Evolutionary conservation across 2,888 invertebrate species (phyloP).

Genomic region (Octonoba sinensis): DNA sequence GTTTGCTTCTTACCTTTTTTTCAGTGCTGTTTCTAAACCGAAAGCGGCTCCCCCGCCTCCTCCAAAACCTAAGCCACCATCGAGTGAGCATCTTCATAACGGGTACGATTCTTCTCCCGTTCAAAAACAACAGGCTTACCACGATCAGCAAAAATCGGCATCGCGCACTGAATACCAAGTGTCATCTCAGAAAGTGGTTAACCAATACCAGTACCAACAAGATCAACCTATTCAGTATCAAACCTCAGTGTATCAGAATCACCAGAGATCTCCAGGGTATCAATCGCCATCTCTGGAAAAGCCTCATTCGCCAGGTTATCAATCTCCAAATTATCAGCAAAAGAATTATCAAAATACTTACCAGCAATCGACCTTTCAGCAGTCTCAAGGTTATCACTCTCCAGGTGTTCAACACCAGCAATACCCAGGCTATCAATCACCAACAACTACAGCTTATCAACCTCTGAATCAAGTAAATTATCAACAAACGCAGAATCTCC

Average conservation of each 20-base stretch:
- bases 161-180: slow-evolving; percentile 38
- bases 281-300: slow-evolving; percentile 37
- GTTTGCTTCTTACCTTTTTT: too few species aligned
- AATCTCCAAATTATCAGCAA: slow-evolving; percentile 22
- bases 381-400: not conserved
- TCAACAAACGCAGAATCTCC: not conserved
- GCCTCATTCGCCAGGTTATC: slow-evolving; percentile 2
- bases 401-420: slow-evolving; percentile 6
- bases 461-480: slow-evolving; percentile 40
- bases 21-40: slow-evolving; percentile 17
- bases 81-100: slow-evolving; percentile 27
- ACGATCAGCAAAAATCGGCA: slow-evolving; percentile 24
- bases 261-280: slow-evolving; percentile 34
- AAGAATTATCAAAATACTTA: slow-evolving; percentile 9
- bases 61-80: slow-evolving; percentile 53
- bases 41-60: slow-evolving; percentile 53
- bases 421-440: slow-evolving; percentile 26
- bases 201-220: slow-evolving; percentile 47
- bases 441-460: slow-evolving; percentile 15
- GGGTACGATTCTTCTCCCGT: slow-evolving; percentile 33
- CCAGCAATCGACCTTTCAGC: slow-evolving; percentile 15
- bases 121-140: slow-evolving; percentile 4
- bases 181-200: slow-evolving; percentile 38
- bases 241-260: slow-evolving; percentile 25
- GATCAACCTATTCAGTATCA: slow-evolving; percentile 45